These are phyloP conservation scores for Myotis yumanensis DNA, from an alignment of 2,113 vertebrate genomes.

Conservation along the genomic window DNA sequence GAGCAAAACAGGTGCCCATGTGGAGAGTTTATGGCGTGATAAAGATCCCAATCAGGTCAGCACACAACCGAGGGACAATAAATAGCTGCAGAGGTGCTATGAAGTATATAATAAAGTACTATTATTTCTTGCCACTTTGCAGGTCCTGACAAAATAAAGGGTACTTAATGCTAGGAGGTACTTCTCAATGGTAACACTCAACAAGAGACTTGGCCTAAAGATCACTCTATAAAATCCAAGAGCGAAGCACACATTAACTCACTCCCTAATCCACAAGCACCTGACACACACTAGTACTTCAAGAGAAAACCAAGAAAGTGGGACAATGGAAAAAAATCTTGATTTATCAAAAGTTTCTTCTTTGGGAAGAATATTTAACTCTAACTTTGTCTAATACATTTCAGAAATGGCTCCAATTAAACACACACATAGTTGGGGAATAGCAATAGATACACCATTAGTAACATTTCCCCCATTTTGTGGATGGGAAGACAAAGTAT, in stretches of 20 bases:
- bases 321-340: background rate
- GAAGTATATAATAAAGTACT: background rate
- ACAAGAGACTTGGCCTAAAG: background rate
- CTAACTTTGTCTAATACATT: conserved; percentile 11
- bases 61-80: background rate
- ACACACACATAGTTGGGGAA: background rate
- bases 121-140: background rate
- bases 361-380: background rate
- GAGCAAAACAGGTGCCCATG: background rate
- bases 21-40: background rate
- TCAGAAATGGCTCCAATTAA: conserved; percentile 3
- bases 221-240: background rate
- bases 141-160: background rate
- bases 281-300: background rate
- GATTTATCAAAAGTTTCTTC: background rate
- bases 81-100: background rate
- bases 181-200: conserved; percentile 30
- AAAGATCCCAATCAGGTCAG: background rate
- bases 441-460: background rate
- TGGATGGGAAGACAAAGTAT: background rate
- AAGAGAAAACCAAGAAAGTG: background rate
- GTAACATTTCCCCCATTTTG: background rate
- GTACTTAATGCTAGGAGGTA: background rate
- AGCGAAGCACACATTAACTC: background rate
- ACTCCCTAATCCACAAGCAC: background rate